Conservation (phyloP, 1,140 invertebrate species). For the Drosophila nannoptera region DNA sequence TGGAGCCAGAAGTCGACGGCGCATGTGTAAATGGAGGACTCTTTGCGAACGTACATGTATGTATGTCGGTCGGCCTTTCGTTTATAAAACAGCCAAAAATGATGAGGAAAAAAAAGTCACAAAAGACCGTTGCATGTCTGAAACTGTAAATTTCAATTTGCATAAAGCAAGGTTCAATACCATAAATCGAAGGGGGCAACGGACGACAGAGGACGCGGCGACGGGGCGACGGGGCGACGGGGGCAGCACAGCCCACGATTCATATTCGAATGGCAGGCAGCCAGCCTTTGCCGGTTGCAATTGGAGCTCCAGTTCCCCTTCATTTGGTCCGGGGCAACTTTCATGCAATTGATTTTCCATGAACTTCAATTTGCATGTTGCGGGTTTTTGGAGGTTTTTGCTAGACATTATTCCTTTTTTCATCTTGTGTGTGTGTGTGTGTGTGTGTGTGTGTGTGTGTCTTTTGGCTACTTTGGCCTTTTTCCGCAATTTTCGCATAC, state of each 20-base stretch:
- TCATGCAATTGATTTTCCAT: constrained; percentile 70
- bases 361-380: constrained; percentile 66
- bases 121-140: constrained; percentile 27
- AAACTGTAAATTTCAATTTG: constrained; percentile 55
- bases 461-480: constrained; percentile 53
- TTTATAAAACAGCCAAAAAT: constrained; percentile 22
- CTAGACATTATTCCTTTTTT: constrained; percentile 2
- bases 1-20: too few species aligned
- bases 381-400: constrained; percentile 6
- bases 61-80: constrained; percentile 16
- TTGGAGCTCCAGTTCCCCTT: constrained; percentile 44
- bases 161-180: constrained; percentile 65
- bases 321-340: constrained; percentile 54
- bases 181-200: constrained; percentile 46
- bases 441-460: background rate
- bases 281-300: background rate
- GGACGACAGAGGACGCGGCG: too few species aligned
- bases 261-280: constrained; percentile 25
- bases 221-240: too few species aligned
- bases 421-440: background rate
- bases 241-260: constrained; percentile 21
- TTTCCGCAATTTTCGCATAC: constrained; percentile 71
- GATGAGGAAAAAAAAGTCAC: constrained; percentile 4
- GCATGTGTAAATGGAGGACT: constrained; percentile 18
- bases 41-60: background rate